Percentiles rank a stretch among this genome's conserved stretches.
phyloP scores from a whole-genome alignment of 2,797 vertebrate species.

The Synaphobranchus kaupii region DNA sequence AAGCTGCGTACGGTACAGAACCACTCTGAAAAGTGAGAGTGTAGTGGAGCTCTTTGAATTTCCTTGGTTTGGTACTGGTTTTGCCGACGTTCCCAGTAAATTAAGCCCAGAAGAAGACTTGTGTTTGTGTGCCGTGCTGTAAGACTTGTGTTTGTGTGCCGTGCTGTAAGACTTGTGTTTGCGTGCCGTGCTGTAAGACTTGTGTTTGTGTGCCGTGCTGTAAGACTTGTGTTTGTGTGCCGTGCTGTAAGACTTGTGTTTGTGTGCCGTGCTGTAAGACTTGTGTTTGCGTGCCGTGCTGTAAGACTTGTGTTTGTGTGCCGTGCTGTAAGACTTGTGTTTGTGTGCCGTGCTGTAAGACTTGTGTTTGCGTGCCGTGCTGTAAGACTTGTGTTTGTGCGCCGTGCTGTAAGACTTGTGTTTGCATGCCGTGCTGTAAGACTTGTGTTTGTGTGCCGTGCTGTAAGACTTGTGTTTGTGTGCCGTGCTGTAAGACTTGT shows the following conservation, averaged over 20 bases:
- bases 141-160: not conserved
- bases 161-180: not conserved
- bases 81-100: not conserved
- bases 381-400: no score
- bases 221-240: not conserved
- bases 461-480: no score
- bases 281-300: not conserved
- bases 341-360: not conserved
- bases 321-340: not conserved
- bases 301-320: not conserved
- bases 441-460: no score
- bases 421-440: no score
- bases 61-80: not conserved
- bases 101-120: not conserved
- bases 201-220: not conserved
- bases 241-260: not conserved
- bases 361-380: no score
- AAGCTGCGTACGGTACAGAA: not conserved
- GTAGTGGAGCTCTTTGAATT: not conserved
- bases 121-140: not conserved
- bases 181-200: not conserved
- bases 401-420: no score
- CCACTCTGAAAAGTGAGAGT: not conserved
- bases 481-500: no score
- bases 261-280: not conserved